Percentiles rank a stretch among this genome's conserved stretches.
Conservation (phyloP, 2,888 invertebrate genomes). For the Hypomecis atomaria region DNA sequence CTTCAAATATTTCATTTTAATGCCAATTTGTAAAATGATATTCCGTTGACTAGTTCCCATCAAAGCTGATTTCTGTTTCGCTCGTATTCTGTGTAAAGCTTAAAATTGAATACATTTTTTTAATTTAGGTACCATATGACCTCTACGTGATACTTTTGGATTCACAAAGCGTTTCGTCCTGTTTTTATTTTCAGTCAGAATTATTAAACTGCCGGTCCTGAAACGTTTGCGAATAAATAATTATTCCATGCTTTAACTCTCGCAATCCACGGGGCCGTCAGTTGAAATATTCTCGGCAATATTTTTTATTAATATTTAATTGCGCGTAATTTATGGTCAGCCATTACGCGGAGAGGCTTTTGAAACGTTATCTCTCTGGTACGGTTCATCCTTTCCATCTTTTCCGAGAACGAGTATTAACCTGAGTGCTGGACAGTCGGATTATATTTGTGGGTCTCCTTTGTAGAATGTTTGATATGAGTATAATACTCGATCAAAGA, state of each 20-base stretch:
- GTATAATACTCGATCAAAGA: neutral
- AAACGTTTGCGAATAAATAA: constrained; percentile 23
- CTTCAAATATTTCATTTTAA: constrained; percentile 8
- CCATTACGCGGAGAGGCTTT: constrained; percentile 26
- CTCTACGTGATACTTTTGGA: neutral
- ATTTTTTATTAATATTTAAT: constrained; percentile 35
- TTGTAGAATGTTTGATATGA: neutral
- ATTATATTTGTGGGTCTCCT: constrained; percentile 6
- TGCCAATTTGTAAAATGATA: neutral
- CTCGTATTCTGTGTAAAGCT: neutral
- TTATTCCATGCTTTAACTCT: constrained; percentile 26
- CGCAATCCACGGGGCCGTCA: constrained; percentile 34
- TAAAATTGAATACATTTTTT: neutral
- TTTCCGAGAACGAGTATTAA: constrained; percentile 13
- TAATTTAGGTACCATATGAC: neutral
- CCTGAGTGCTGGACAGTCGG: constrained; percentile 7
- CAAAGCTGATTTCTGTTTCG: constrained; percentile 1
- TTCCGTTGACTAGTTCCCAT: neutral
- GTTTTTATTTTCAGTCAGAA: constrained; percentile 16
- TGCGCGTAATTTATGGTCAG: constrained; percentile 35
- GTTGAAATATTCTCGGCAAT: constrained; percentile 31
- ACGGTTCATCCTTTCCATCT: constrained; percentile 9
- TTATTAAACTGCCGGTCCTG: constrained; percentile 13
- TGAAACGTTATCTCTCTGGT: constrained; percentile 28
- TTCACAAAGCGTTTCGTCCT: constrained; percentile 9